These are phyloP conservation scores for Mus minutoides DNA, from an alignment of 2,797 vertebrate species.

Conservation along the genomic window DNA sequence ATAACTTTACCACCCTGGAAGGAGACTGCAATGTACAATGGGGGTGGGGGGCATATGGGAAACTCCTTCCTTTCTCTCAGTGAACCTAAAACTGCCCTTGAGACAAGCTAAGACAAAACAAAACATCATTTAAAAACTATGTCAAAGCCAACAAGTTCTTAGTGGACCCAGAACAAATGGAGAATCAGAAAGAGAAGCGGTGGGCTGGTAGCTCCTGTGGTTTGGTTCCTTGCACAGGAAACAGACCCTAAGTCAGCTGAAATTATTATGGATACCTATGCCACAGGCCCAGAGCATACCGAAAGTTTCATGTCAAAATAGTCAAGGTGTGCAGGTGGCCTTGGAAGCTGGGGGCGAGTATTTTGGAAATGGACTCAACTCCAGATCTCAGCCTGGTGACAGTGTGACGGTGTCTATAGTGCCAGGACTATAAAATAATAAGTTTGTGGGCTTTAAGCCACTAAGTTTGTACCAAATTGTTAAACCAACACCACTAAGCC, in stretches of 20 bases:
- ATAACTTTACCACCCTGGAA: not conserved
- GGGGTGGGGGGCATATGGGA: too few relatives aligned
- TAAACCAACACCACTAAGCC: not conserved
- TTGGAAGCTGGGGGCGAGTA: not conserved
- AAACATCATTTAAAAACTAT: not conserved
- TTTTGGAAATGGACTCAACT: not conserved
- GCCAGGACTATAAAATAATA: not conserved
- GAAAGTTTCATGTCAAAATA: not conserved
- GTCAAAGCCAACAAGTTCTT: not conserved
- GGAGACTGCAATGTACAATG: rapidly evolving
- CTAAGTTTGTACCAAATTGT: not conserved
- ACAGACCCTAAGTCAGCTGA: not conserved
- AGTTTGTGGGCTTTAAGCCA: not conserved
- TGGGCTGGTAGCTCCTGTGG: not conserved
- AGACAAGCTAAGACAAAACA: not conserved
- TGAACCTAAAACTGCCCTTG: not conserved
- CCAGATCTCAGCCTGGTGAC: not conserved
- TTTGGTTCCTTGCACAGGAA: not conserved
- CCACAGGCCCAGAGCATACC: not conserved
- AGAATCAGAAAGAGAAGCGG: too few relatives aligned
- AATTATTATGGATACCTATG: not conserved
- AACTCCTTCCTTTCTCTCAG: not conserved
- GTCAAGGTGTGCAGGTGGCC: not conserved
- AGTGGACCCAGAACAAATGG: not conserved
- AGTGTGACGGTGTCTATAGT: not conserved